These are phyloP conservation scores for Chromis chromis DNA, from an alignment of 2,797 vertebrate genomes.

Conservation along the genomic window DNA sequence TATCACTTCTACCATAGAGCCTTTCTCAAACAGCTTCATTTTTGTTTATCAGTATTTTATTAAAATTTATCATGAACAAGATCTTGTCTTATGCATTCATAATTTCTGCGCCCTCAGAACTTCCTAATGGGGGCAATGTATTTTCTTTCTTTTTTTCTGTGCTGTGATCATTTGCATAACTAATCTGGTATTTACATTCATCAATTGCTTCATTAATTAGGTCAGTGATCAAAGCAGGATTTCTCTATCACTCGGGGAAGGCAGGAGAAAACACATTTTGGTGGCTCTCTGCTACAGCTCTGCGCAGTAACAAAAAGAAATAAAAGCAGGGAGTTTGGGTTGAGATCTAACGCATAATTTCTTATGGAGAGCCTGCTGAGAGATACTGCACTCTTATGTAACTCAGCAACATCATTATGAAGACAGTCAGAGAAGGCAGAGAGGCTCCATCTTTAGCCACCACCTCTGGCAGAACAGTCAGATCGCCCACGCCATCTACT, in stretches of 20 bases:
- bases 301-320: conserved; percentile 69
- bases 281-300: conserved; percentile 57
- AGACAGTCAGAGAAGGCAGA: conserved; percentile 67
- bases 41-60: conserved; percentile 65
- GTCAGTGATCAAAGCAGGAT: conserved; percentile 83
- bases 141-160: conserved; percentile 49
- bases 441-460: conserved; percentile 64
- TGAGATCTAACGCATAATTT: conserved; percentile 81
- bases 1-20: conserved; percentile 34
- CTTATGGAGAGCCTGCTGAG: conserved; percentile 76
- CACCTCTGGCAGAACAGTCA: conserved; percentile 52
- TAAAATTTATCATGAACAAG: conserved; percentile 62
- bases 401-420: conserved; percentile 84
- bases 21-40: conserved; percentile 41
- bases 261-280: conserved; percentile 41
- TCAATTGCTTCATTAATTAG: conserved; percentile 86
- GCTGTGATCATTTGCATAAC: conserved; percentile 80
- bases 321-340: conserved; percentile 63
- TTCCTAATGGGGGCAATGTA: conserved; percentile 73
- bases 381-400: conserved; percentile 86
- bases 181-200: conserved; percentile 85
- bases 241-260: conserved; percentile 63
- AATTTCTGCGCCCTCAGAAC: conserved; percentile 71
- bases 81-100: conserved; percentile 78
- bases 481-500: conserved; percentile 82